Conservation (phyloP, 2,113 vertebrate species). For the Oncorhynchus kisutch region DNA sequence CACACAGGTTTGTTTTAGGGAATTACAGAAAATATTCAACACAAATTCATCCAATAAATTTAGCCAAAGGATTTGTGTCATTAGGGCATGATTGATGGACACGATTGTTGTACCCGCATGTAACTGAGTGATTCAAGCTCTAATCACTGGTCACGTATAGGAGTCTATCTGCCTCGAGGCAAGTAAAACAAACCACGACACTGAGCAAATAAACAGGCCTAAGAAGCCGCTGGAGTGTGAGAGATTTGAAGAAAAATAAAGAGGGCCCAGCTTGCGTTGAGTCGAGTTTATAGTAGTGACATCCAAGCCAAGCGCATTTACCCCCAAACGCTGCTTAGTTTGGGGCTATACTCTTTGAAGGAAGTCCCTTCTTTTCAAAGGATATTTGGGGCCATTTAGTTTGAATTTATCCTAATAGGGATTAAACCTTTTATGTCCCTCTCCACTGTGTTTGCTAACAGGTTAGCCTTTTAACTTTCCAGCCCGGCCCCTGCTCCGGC, state of each 20-base stretch:
- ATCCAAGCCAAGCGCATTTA: constrained; percentile 48
- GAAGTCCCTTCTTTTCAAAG: constrained; percentile 80
- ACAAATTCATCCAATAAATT: constrained; percentile 4
- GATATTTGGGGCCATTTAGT: constrained; percentile 90
- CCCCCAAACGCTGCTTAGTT: constrained; percentile 44
- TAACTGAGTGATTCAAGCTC: constrained; percentile 52
- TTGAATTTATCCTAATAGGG: constrained; percentile 96
- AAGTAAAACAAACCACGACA: constrained; percentile 67
- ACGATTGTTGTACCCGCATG: constrained; percentile 46
- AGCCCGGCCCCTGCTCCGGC: constrained; percentile 73
- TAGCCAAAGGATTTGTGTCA: constrained; percentile 9
- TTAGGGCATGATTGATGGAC: constrained; percentile 33
- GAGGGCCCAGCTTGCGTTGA: constrained; percentile 51
- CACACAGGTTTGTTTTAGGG: neutral
- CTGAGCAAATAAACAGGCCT: constrained; percentile 60
- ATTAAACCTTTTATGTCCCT: constrained; percentile 85
- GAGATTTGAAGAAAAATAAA: constrained; percentile 70
- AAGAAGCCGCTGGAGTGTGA: constrained; percentile 58
- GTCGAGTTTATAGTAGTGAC: neutral
- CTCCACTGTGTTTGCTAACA: constrained; percentile 90
- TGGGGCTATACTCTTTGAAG: constrained; percentile 48
- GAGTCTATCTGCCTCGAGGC: constrained; percentile 51
- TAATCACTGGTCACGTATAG: constrained; percentile 56
- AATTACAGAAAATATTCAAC: neutral
- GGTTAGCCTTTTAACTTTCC: constrained; percentile 94